Base-by-base conservation (phyloP, 2,113 vertebrate genomes). In the Grallaria varia region DNA sequence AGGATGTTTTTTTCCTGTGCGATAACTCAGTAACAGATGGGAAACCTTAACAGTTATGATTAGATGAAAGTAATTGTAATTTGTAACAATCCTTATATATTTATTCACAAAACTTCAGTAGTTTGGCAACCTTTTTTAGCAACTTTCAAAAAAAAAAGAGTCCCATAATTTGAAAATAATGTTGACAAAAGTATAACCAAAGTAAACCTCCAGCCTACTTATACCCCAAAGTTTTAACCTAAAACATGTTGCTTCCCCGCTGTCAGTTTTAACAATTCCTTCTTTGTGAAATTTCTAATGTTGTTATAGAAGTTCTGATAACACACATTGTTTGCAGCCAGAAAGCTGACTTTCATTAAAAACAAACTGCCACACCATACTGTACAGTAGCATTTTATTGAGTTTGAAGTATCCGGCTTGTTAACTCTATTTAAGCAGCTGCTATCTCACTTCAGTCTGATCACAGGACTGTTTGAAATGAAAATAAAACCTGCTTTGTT, bases 401-500 rank as follows among this genome's bases (percentile, higher is more conserved):
- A 87, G 87, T 97, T 95, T 96, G 76, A 89, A 97, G 95, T 95
- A 79, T 71, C 68, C 89, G 87, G 52, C 81, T 97, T 97, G 95
- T 97, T 96, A 97, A 96, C 74, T 97, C 73, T 87, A 79, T 91
- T 92, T 96, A 97, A 97, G 88, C 81, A 84, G 85, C 62, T 87
- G 87, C 76, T 94, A 91, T 96, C 93, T 97, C 95, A 95, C 89
- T 97, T 95, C 52, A 93, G 67, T 47, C 84, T 97, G 96, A 97
- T 97, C 95, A 92, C 60, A 97, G 94, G 71, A 74, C 78, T 69
- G 79, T 91, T 96, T 91, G 96, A 92, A 95, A 95, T 90, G 79
- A 96, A 96, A 97, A 97, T 94, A 96, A 97, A 96, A 90, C 84
- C 55, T 89, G 44, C 69, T 97, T 96, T 95, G 83, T 97, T 89